These are phyloP conservation scores for Mormyrus lacerda DNA, from an alignment of 2,113 vertebrate species.

Conservation along the genomic window DNA sequence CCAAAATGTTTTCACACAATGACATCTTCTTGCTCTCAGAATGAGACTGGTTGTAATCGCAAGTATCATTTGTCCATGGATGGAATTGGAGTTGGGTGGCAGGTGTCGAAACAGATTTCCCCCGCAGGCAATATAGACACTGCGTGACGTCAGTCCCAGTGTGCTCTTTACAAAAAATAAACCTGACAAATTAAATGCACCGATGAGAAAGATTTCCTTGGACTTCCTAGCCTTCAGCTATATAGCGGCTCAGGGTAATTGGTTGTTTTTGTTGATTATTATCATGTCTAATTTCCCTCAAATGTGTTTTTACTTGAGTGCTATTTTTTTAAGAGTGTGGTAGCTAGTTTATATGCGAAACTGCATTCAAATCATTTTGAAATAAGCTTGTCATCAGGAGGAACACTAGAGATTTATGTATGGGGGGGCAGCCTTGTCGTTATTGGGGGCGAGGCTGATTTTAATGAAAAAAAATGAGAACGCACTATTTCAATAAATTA, in stretches of 20 bases:
- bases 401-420: background rate
- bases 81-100: background rate
- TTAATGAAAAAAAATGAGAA: background rate
- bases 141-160: background rate
- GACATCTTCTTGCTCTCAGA: background rate
- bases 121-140: background rate
- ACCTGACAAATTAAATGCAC: background rate
- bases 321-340: background rate
- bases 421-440: background rate
- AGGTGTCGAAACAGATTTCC: conserved; percentile 15
- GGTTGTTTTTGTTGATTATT: conserved; percentile 9
- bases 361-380: background rate
- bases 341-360: background rate
- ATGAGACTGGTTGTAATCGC: background rate
- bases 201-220: background rate
- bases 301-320: background rate
- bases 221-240: background rate
- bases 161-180: background rate
- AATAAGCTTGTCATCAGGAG: background rate
- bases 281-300: conserved; percentile 4
- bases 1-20: background rate
- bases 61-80: background rate
- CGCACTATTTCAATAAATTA: background rate
- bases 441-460: background rate
- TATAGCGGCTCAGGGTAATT: background rate